phyloP scores from a whole-genome alignment of 2,797 vertebrate species.

The Melanotaenia parkinsoni region DNA sequence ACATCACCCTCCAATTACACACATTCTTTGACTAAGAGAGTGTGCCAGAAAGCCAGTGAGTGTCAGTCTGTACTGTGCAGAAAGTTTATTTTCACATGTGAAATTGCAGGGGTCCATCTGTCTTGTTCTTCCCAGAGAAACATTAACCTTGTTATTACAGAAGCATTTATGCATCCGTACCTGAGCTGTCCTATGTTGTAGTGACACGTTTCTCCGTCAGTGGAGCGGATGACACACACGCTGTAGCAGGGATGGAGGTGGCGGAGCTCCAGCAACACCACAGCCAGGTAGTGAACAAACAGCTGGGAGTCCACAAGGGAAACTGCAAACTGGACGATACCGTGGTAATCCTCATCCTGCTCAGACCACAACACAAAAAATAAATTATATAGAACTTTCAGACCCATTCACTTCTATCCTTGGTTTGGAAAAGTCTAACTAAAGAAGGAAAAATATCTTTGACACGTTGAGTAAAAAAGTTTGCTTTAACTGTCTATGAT shows the following conservation, averaged over 20 bases:
- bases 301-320: constrained; percentile 95
- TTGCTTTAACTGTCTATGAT: background rate
- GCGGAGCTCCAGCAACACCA: constrained; percentile 93
- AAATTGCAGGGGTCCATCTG: background rate
- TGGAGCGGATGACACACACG: constrained; percentile 91
- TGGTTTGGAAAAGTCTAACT: background rate
- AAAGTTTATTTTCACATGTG: constrained; percentile 21
- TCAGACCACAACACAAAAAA: constrained; percentile 31
- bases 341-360: constrained; percentile 92
- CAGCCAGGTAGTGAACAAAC: constrained; percentile 95
- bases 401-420: background rate
- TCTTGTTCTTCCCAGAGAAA: background rate
- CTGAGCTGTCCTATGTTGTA: constrained; percentile 94
- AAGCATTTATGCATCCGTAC: constrained; percentile 59
- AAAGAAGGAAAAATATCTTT: background rate
- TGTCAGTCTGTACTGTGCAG: background rate
- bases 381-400: background rate
- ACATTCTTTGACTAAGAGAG: constrained; percentile 45
- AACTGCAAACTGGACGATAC: constrained; percentile 94
- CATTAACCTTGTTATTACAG: background rate
- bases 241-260: constrained; percentile 92
- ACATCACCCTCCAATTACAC: constrained; percentile 61
- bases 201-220: constrained; percentile 90
- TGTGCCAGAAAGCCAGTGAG: constrained; percentile 29
- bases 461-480: background rate